Conservation (phyloP, 2,797 vertebrate genomes). For the Xenops minutus region DNA sequence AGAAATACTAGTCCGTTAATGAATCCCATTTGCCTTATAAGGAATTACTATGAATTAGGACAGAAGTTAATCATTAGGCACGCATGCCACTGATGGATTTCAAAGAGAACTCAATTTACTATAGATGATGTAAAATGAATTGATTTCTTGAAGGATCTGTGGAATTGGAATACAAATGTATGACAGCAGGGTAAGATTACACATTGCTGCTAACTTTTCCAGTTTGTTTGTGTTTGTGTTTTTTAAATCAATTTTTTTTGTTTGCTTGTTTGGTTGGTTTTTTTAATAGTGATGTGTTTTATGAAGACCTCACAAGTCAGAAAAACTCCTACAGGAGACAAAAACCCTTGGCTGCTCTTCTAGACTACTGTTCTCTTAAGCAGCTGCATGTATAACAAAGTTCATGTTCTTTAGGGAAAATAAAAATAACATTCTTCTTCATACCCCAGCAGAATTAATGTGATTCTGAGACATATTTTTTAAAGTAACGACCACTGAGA, state of each 20-base stretch:
- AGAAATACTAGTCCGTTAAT: background rate
- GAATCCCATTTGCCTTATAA: background rate
- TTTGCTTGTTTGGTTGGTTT: background rate
- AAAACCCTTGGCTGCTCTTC: background rate
- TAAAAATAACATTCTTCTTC: background rate
- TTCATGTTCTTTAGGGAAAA: background rate
- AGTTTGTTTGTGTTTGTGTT: accelerated
- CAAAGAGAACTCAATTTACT: background rate
- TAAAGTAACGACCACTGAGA: background rate
- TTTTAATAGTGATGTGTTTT: background rate
- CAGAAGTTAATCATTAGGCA: background rate
- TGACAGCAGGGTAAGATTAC: background rate
- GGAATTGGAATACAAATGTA: background rate
- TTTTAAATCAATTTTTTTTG: background rate
- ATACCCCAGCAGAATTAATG: background rate
- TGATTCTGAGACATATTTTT: background rate
- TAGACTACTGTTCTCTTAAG: background rate
- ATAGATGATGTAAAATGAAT: background rate
- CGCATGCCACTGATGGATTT: background rate
- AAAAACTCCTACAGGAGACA: background rate
- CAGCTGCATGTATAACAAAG: background rate
- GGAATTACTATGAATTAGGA: background rate
- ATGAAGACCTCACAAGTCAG: background rate
- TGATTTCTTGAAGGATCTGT: background rate
- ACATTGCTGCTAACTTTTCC: background rate